Evolutionary conservation across 2,888 invertebrate genomes (phyloP), one percentile per base, ranked within the genome.

Genomic region (Plagodis pulveraria): DNA sequence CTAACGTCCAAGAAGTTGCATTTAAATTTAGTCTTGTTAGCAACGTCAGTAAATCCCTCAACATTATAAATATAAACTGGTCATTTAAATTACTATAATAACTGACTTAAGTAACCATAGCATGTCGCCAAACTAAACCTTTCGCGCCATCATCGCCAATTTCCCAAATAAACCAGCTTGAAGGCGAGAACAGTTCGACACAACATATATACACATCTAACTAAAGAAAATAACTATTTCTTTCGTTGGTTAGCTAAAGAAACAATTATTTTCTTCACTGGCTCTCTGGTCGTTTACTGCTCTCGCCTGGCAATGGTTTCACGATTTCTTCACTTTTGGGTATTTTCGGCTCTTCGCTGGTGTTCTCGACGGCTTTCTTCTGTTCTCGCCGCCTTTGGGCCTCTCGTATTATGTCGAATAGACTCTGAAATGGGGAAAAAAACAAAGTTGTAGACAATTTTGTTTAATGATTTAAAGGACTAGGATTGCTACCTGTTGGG

Each of bases 391-490:
- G 76, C 65, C 83, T 86, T 56, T 91, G 91, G 43, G 90, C 91
- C 67, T 91, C 91, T 53, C 89, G 83, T 49, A 92, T 91, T 63
- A 92, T 74, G 74, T 90, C 87, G 80, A 87, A 91, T 74, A 92
- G 77, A 77, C 84, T 87, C 92, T 92, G 89, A 2, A 83, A 86
- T 38, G 42, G 12, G n/a, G n/a, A n/a, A n/a, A 5, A 35, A 50
- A 43, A 5, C 9, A 11, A 43, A 49, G 5, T 6, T 45, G 4
- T 22, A 22, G 4, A 22, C 22, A 22, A 22, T n/a, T n/a, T n/a
- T n/a, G n/a, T n/a, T n/a, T n/a, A n/a, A n/a, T n/a, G n/a, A n/a
- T n/a, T n/a, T n/a, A n/a, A n/a, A n/a, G n/a, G n/a, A n/a, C n/a
- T n/a, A n/a, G n/a, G n/a, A n/a, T n/a, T n/a, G n/a, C n/a, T n/a